phyloP scores from a whole-genome alignment of 2,797 vertebrate species.

The Allochrocebus solatus region DNA sequence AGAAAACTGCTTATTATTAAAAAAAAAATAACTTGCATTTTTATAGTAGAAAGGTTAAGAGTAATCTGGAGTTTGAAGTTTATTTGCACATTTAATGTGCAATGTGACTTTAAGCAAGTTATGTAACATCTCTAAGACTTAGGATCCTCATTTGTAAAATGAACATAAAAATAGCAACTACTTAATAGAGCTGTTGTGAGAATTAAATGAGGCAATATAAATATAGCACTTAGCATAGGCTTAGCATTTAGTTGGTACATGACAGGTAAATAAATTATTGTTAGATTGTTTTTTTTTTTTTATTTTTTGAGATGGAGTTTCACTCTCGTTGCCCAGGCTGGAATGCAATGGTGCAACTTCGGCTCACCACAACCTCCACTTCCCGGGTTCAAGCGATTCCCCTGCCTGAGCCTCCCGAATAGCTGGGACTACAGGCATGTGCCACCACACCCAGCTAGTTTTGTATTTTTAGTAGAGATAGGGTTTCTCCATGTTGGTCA shows the following conservation, averaged over 20 bases:
- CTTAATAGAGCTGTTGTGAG: not conserved
- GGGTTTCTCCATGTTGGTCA: too few relatives aligned
- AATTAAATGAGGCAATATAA: not conserved
- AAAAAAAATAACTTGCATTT: not conserved
- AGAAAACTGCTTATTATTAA: not conserved
- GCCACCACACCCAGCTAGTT: too few relatives aligned
- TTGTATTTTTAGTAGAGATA: too few relatives aligned
- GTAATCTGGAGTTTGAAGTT: not conserved
- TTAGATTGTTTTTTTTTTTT: not conserved
- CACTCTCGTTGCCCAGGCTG: too few relatives aligned
- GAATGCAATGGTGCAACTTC: too few relatives aligned
- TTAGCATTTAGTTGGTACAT: not conserved
- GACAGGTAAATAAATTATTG: not conserved
- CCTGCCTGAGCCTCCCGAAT: too few relatives aligned
- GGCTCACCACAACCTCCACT: too few relatives aligned
- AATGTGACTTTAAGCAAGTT: not conserved
- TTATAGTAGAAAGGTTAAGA: not conserved
- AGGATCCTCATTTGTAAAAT: not conserved
- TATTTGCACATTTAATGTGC: not conserved
- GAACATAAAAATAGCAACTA: not conserved
- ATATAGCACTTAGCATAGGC: not conserved
- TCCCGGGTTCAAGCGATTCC: too few relatives aligned
- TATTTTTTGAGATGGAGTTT: too few relatives aligned
- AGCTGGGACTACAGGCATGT: too few relatives aligned
- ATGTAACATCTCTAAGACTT: not conserved